Evolutionary conservation across 1,140 invertebrate genomes (phyloP), one percentile per base, ranked within the genome.

Genomic region (Anagrus nilaparvatae): DNA sequence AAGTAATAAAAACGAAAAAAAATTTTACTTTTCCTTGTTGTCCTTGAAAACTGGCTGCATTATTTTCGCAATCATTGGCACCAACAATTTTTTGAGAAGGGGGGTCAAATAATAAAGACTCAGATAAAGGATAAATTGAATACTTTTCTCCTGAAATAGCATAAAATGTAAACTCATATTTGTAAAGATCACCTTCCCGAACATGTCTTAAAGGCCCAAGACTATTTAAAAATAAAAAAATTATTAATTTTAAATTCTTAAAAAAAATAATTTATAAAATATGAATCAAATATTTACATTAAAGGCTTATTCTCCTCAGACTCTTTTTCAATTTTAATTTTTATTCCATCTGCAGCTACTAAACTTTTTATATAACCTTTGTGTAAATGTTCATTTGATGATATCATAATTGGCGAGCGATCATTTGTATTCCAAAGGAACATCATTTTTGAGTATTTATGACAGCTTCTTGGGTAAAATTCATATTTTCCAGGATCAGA

Each of bases 381-480:
- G 21, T 67, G 61, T 23, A 46, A 51, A 42, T 69, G 65, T 25
- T 64, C 58, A 0, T 46, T 59, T 1, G 63, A 58, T 5, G 65
- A 52, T 20, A 69, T 37, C 19, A 65, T 59, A 27, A 67, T 51
- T 3, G 64, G 61, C 0, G 50, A 41, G 13, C 49, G 46, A 40
- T 48, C 58, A 51, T 30, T 65, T 17, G 57, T 76, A 45, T 59
- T 62, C 54, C 63, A 71, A 4, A 49, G 55, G 17, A 69, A 61
- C 3, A 56, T 70, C 54, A 62, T 70, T 51, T 60, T 62, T 8
- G 71, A 67, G 63, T 90, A 93, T 44, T 75, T 68, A 61, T 96
- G 91, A 61, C 92, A 95, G 28, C 89, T 81, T 46, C 75, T 75
- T 8, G 89, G 78, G 27, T 73, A 72, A 24, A 95, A 79, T 32